Percentiles rank a stretch among this genome's conserved stretches.
Evolutionary conservation across 2,888 invertebrate genomes (phyloP).

Genomic region (Caenorhabditis zanzibari): DNA sequence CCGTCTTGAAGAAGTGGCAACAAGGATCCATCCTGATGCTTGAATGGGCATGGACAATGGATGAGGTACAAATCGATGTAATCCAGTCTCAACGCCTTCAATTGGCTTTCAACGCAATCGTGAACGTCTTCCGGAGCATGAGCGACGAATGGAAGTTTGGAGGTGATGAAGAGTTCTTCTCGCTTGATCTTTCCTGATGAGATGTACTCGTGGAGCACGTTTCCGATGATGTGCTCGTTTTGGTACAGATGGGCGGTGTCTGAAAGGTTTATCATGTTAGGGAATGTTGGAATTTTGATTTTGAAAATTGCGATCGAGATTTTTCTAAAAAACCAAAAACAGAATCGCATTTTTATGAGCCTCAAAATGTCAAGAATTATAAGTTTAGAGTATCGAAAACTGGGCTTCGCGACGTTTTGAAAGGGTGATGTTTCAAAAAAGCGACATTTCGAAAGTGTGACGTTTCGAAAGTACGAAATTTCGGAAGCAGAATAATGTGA

Average conservation of each 20-base stretch:
- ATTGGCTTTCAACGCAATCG: conserved; percentile 69
- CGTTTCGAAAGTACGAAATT: too few species aligned
- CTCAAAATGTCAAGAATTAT: too few species aligned
- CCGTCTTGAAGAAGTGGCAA: conserved; percentile 62
- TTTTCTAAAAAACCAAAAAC: too few species aligned
- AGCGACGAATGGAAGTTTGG: conserved; percentile 76
- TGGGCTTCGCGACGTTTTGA: too few species aligned
- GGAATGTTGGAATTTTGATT: not conserved
- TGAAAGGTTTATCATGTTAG: conserved; percentile 31
- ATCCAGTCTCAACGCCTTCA: conserved; percentile 74
- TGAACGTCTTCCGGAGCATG: conserved; percentile 72
- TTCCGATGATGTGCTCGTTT: conserved; percentile 89
- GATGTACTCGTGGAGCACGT: conserved; percentile 87
- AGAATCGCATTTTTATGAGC: too few species aligned
- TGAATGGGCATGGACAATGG: conserved; percentile 73
- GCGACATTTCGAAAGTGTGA: too few species aligned
- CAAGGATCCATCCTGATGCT: conserved; percentile 64
- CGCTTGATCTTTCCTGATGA: conserved; percentile 86
- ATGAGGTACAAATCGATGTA: conserved; percentile 79
- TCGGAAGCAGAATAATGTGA: too few species aligned
- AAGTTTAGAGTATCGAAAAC: too few species aligned
- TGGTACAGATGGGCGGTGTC: conserved; percentile 86
- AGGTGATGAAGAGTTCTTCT: conserved; percentile 80
- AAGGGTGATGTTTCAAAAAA: too few species aligned
- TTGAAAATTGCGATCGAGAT: too few species aligned